Conservation (phyloP, 2,797 vertebrate species). For the Psittacula echo region DNA sequence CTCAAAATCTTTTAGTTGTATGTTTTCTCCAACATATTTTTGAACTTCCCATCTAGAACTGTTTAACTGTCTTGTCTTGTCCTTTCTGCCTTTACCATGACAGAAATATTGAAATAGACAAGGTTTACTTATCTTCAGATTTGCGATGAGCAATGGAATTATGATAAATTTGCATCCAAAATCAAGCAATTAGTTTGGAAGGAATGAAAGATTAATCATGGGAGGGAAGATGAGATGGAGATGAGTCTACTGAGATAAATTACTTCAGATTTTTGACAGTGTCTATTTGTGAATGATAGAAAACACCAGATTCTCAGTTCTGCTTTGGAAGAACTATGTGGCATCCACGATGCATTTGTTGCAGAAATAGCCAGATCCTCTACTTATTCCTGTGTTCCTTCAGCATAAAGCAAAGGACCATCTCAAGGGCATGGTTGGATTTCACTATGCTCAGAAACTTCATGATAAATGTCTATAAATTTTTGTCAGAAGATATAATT, state of each 20-base stretch:
- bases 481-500: background rate
- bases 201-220: background rate
- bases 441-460: background rate
- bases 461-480: background rate
- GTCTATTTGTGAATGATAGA: background rate
- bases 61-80: background rate
- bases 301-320: background rate
- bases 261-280: background rate
- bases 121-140: background rate
- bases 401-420: background rate
- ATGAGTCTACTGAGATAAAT: background rate
- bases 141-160: background rate
- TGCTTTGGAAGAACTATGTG: background rate
- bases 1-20: background rate
- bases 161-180: background rate
- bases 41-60: background rate
- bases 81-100: background rate
- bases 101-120: background rate
- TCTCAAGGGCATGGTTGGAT: background rate
- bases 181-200: background rate
- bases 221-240: background rate
- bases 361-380: background rate
- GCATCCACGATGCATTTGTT: background rate
- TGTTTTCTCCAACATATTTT: background rate
- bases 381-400: background rate